phyloP scores from a whole-genome alignment of 1,140 invertebrate species.

The Ruditapes philippinarum region DNA sequence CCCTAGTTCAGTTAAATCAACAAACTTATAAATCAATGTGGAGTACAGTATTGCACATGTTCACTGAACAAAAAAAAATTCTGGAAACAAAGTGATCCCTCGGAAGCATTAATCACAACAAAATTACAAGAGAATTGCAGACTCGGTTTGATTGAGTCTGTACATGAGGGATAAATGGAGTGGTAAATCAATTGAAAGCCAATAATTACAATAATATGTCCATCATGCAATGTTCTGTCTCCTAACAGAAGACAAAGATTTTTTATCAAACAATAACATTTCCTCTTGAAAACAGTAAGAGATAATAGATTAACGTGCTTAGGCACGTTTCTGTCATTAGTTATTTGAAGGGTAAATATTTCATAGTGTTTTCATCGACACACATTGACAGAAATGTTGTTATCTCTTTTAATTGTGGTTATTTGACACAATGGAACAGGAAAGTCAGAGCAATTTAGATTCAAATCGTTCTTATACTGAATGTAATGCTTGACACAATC shows the following conservation, averaged over 20 bases:
- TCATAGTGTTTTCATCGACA: slow-evolving; percentile 33
- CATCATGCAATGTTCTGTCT: slow-evolving; percentile 44
- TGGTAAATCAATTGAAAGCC: slow-evolving; percentile 54
- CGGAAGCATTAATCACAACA: too few species aligned
- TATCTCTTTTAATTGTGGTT: slow-evolving; percentile 23
- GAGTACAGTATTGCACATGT: slow-evolving; percentile 49
- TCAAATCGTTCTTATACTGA: slow-evolving; percentile 33
- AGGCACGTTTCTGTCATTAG: neutral
- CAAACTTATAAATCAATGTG: too few species aligned
- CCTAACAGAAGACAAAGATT: slow-evolving; percentile 48
- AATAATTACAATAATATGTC: slow-evolving; percentile 58
- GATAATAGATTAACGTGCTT: slow-evolving; percentile 20
- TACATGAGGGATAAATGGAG: neutral
- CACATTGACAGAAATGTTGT: slow-evolving; percentile 51
- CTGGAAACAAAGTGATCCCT: too few species aligned
- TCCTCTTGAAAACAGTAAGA: neutral
- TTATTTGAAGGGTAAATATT: slow-evolving; percentile 36
- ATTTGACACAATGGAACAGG: slow-evolving; percentile 35
- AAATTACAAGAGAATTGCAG: too few species aligned
- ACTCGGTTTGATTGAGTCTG: too few species aligned
- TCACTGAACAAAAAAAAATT: slow-evolving; percentile 3
- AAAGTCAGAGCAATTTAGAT: neutral
- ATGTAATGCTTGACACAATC: slow-evolving; percentile 30
- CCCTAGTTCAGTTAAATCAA: too few species aligned
- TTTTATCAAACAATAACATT: slow-evolving; percentile 39